These are phyloP conservation scores for Tetranychus urticae DNA, from an alignment of 1,140 invertebrate species.

Conservation along the genomic window DNA sequence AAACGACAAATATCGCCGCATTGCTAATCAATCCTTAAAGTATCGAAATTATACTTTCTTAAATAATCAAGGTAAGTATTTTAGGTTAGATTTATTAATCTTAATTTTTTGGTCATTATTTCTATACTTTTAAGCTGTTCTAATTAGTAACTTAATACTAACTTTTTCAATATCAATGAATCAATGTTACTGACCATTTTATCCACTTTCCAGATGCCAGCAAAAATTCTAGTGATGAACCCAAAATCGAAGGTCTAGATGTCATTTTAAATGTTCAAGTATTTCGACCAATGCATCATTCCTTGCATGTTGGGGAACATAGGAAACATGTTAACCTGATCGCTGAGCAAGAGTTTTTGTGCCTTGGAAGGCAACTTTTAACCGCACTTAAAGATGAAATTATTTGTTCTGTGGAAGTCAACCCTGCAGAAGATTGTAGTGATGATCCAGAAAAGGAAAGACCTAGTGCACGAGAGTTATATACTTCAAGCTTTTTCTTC, in stretches of 20 bases:
- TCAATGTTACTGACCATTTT: neutral
- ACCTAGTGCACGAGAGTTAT: conserved; percentile 30
- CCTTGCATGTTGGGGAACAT: neutral
- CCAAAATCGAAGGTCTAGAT: neutral
- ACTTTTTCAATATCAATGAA: neutral
- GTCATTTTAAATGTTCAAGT: conserved; percentile 11
- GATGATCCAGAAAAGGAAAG: conserved; percentile 24
- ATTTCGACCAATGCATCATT: conserved; percentile 5
- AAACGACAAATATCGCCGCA: neutral
- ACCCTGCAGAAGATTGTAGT: conserved; percentile 33
- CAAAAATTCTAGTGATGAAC: neutral
- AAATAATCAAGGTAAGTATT: neutral
- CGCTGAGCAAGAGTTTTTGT: conserved; percentile 26
- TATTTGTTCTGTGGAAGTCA: conserved; percentile 35
- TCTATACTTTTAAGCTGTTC: no score
- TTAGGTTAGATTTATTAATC: no score
- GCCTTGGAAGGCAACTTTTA: conserved; percentile 35
- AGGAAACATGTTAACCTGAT: neutral
- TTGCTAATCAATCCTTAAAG: neutral
- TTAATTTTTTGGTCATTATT: no score
- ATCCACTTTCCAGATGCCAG: neutral
- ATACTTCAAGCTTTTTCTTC: conserved; percentile 47
- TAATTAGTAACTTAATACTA: neutral
- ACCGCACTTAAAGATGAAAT: conserved; percentile 38
- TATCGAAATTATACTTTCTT: neutral